Evolutionary conservation across 2,888 invertebrate genomes (phyloP).

Genomic region (Hemaris fuciformis): DNA sequence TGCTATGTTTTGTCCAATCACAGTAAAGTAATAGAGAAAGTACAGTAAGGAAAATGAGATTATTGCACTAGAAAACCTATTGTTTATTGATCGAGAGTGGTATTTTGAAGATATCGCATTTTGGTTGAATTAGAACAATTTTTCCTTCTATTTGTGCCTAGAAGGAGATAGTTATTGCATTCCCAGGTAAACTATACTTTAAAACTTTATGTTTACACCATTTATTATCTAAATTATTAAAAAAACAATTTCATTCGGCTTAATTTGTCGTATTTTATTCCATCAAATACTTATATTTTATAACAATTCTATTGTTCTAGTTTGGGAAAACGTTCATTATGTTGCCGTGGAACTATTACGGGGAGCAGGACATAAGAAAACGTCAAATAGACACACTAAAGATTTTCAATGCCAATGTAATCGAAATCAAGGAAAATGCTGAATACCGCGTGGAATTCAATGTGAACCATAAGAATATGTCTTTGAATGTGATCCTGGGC

Average conservation of each 20-base stretch:
- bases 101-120: not conserved
- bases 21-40: not conserved
- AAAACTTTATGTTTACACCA: not conserved
- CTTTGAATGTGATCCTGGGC: conserved; percentile 84
- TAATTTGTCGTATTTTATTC: not conserved
- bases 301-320: not conserved
- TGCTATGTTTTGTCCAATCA: not conserved
- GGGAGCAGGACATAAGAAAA: conserved; percentile 82
- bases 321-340: conserved; percentile 47
- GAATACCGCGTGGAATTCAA: conserved; percentile 88
- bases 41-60: not conserved
- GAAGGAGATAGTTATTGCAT: not conserved
- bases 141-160: not conserved
- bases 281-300: not conserved
- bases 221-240: no score
- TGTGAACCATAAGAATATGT: conserved; percentile 84
- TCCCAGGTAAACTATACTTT: not conserved
- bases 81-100: not conserved
- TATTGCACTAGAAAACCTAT: not conserved
- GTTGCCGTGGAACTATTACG: conserved; percentile 80
- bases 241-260: not conserved
- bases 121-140: not conserved
- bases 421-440: conserved; percentile 85
- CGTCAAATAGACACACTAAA: conserved; percentile 91
- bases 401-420: conserved; percentile 91